phyloP scores from a whole-genome alignment of 2,888 invertebrate genomes.

The Beris morrisii region DNA sequence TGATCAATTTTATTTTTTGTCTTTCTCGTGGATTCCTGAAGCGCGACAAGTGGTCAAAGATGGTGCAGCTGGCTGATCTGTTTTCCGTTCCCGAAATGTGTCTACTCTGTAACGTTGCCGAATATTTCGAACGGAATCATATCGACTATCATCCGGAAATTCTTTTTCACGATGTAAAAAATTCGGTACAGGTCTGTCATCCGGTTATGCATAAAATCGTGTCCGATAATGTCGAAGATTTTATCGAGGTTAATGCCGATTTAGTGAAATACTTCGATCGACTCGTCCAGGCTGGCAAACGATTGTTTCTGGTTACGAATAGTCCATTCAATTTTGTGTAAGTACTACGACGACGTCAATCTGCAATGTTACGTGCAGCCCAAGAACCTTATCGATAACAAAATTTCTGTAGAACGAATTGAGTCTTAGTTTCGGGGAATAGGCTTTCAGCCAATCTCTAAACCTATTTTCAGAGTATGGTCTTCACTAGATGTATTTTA shows the following conservation, averaged over 20 bases:
- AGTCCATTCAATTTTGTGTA: constrained; percentile 96
- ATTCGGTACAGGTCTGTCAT: constrained; percentile 84
- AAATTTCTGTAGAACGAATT: neutral
- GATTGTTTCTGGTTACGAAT: constrained; percentile 93
- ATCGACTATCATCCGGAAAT: constrained; percentile 96
- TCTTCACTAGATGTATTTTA: too few relatives aligned
- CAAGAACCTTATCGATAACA: too few relatives aligned
- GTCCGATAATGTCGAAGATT: constrained; percentile 77
- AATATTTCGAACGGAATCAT: constrained; percentile 85
- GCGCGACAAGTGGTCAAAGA: constrained; percentile 60
- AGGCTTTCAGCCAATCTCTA: neutral
- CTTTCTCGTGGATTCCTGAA: neutral
- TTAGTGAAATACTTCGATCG: constrained; percentile 75
- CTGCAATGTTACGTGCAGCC: too few relatives aligned
- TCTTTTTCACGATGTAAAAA: constrained; percentile 90
- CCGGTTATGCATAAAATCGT: constrained; percentile 89
- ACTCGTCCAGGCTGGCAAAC: constrained; percentile 74
- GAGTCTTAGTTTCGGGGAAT: too few relatives aligned
- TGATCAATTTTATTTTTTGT: neutral
- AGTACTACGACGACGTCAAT: constrained; percentile 53
- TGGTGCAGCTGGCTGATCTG: constrained; percentile 94
- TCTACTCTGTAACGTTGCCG: constrained; percentile 88
- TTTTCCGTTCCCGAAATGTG: constrained; percentile 98
- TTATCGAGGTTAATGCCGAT: constrained; percentile 74
- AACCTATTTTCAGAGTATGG: neutral